phyloP scores from a whole-genome alignment of 2,888 invertebrate species.

The Dysmachus trigonus region DNA sequence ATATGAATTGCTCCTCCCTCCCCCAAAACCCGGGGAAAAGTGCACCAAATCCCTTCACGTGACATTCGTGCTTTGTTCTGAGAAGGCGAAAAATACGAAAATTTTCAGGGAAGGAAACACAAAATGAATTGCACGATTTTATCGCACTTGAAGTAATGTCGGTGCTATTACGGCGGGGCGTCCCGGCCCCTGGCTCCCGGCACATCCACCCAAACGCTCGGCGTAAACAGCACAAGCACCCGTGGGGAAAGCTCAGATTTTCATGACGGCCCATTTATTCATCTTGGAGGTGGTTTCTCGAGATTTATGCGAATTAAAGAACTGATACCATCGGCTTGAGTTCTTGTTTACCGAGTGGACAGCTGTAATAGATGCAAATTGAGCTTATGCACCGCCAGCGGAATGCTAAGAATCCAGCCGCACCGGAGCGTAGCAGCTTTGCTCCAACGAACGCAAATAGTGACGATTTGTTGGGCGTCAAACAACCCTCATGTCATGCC shows the following conservation, averaged over 20 bases:
- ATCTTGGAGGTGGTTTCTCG: slow-evolving; percentile 3
- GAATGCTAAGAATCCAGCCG: slow-evolving; percentile 1
- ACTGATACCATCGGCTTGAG: slow-evolving; percentile 15
- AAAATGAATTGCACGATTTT: slow-evolving; percentile 39
- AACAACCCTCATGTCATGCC: not conserved
- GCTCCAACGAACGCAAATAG: not conserved
- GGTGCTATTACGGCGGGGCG: slow-evolving; percentile 2
- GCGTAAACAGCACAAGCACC: not conserved
- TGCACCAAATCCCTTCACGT: slow-evolving; percentile 26
- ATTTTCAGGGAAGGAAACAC: slow-evolving; percentile 10
- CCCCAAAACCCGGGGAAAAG: not conserved
- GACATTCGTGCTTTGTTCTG: slow-evolving; percentile 33
- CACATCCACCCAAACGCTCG: not conserved
- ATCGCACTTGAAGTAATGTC: slow-evolving; percentile 31
- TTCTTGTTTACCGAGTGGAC: slow-evolving; percentile 34
- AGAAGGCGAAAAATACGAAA: slow-evolving; percentile 37
- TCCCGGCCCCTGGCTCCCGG: too few species aligned
- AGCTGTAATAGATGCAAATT: slow-evolving; percentile 33
- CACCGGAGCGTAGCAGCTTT: not conserved
- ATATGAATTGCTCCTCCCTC: slow-evolving; percentile 20
- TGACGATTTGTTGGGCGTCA: not conserved
- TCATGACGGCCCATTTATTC: slow-evolving; percentile 24
- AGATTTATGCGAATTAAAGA: slow-evolving; percentile 40
- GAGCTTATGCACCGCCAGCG: not conserved
- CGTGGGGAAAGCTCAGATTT: slow-evolving; percentile 11